Evolutionary conservation across 2,888 invertebrate species (phyloP).

Genomic region (Omphaloscelis lunosa): DNA sequence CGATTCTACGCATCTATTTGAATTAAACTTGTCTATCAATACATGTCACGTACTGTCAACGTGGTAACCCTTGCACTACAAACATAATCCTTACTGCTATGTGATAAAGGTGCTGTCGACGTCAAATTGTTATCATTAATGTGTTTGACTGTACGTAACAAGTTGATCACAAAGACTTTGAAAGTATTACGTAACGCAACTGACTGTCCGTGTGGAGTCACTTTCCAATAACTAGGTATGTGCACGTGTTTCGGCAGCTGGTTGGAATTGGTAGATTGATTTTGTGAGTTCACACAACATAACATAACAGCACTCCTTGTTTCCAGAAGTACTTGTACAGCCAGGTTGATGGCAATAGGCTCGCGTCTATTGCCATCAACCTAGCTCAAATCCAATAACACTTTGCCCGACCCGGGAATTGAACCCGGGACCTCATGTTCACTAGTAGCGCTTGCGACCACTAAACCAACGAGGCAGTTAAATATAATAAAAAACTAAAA

Average conservation of each 20-base stretch:
- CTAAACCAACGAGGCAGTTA: no score
- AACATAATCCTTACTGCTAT: neutral
- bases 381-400: no score
- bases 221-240: constrained; percentile 58
- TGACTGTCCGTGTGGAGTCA: neutral
- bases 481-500: no score
- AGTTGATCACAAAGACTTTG: constrained; percentile 38
- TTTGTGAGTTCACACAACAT: neutral
- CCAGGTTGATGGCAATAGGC: no score
- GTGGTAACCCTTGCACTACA: no score
- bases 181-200: constrained; percentile 52
- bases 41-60: no score
- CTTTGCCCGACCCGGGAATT: no score
- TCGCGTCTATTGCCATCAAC: no score
- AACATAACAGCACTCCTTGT: no score
- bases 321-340: no score
- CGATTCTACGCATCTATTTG: constrained; percentile 15
- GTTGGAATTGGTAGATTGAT: constrained; percentile 5
- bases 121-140: neutral
- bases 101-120: neutral
- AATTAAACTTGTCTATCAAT: constrained; percentile 26
- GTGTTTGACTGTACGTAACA: constrained; percentile 33
- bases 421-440: no score
- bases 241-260: constrained; percentile 13
- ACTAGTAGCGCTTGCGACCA: no score